Evolutionary conservation across 2,113 vertebrate genomes (phyloP).

Genomic region (Gracilinanus agilis): DNA sequence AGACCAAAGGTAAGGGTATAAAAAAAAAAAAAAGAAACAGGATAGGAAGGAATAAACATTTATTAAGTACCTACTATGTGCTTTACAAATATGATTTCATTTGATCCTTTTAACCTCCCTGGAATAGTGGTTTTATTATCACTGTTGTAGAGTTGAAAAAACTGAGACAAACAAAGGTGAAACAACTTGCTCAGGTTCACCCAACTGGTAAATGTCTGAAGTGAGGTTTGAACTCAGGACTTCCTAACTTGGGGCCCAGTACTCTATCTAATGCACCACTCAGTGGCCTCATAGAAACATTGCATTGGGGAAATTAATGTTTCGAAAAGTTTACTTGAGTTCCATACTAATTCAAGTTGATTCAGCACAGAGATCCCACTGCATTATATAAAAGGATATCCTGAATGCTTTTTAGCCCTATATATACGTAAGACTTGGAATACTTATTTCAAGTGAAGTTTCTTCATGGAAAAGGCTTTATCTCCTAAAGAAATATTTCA

Average conservation of each 20-base stretch:
- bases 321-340: neutral
- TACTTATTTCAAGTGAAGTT: neutral
- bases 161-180: neutral
- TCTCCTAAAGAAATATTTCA: slow-evolving; percentile 3
- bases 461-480: slow-evolving; percentile 54
- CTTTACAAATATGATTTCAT: neutral
- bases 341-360: neutral
- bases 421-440: neutral
- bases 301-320: neutral
- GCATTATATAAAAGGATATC: neutral
- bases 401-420: neutral
- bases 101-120: neutral
- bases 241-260: neutral
- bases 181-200: neutral
- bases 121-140: neutral
- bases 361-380: neutral
- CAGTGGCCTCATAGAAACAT: neutral
- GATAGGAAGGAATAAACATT: neutral
- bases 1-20: no score
- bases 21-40: no score
- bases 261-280: neutral
- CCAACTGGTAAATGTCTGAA: neutral
- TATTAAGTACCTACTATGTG: neutral
- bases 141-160: neutral
- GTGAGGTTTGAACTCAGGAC: neutral